Evolutionary conservation across 2,888 invertebrate genomes (phyloP).

Genomic region (Drepana falcataria): DNA sequence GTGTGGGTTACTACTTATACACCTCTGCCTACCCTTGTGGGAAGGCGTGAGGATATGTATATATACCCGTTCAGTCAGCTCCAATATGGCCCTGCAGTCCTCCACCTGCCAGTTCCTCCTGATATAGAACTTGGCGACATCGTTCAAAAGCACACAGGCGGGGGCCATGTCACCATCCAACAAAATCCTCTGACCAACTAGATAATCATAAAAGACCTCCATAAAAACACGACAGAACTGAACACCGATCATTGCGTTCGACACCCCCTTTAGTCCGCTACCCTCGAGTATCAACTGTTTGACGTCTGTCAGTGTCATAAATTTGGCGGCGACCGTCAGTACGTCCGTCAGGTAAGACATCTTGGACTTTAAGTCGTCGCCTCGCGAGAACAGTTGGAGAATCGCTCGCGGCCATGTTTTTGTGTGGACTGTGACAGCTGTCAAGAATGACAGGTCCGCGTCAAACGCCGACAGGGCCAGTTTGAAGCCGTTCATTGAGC

Average conservation of each 20-base stretch:
- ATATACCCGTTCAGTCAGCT: constrained; percentile 40
- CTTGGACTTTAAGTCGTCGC: constrained; percentile 11
- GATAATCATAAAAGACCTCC: constrained; percentile 20
- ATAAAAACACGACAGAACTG: constrained; percentile 29
- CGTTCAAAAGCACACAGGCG: constrained; percentile 26
- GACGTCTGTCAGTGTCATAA: constrained; percentile 18
- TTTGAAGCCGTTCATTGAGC: constrained; percentile 18
- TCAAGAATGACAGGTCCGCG: constrained; percentile 4
- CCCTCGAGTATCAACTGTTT: constrained; percentile 21
- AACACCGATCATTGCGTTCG: constrained; percentile 20
- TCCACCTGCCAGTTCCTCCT: constrained; percentile 24
- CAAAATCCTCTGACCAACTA: constrained; percentile 28
- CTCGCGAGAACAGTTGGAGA: background rate
- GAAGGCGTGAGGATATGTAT: constrained; percentile 1
- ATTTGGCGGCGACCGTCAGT: constrained; percentile 28
- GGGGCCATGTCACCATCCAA: constrained; percentile 17
- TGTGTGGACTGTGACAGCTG: background rate
- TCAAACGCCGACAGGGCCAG: constrained; percentile 19
- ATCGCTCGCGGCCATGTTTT: background rate
- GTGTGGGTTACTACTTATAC: too few relatives aligned
- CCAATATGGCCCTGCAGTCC: constrained; percentile 21
- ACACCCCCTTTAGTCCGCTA: constrained; percentile 11
- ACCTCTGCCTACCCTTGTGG: too few relatives aligned
- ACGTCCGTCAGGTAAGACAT: constrained; percentile 28
- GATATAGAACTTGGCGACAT: constrained; percentile 28